A percentile compares a stretch with the other conserved stretches of the same genome.
Conservation (phyloP, 2,797 vertebrate genomes). For the Aldrovandia affinis region DNA sequence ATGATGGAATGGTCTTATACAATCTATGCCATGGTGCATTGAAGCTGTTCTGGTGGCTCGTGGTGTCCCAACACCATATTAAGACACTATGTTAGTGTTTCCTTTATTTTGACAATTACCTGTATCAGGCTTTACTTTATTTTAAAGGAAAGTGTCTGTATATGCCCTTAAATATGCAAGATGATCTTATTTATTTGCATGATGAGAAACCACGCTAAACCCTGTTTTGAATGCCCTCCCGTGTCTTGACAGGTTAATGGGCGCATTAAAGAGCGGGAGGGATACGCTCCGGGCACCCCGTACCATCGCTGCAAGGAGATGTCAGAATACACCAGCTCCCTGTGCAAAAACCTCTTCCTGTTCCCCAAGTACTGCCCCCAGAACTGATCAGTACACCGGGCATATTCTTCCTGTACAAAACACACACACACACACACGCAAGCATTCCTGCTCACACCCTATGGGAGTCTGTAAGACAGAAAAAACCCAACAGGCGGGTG, state of each 20-base stretch:
- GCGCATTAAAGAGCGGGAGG: slow-evolving; percentile 90
- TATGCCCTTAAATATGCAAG: too few species aligned
- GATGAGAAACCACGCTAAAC: too few species aligned
- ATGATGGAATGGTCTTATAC: too few species aligned
- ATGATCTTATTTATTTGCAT: too few species aligned
- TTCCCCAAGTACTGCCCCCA: slow-evolving; percentile 85
- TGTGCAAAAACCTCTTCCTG: slow-evolving; percentile 91
- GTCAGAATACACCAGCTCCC: slow-evolving; percentile 95
- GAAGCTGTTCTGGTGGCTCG: too few species aligned
- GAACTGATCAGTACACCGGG: slow-evolving; percentile 52
- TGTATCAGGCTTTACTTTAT: too few species aligned
- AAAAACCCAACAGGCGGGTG: neutral
- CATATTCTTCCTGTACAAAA: slow-evolving; percentile 21
- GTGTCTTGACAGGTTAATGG: slow-evolving; percentile 82
- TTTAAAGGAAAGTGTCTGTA: too few species aligned
- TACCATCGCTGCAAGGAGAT: slow-evolving; percentile 98
- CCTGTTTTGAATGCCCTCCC: neutral
- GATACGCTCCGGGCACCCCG: slow-evolving; percentile 89
- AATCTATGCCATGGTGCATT: too few species aligned
- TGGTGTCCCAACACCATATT: too few species aligned
- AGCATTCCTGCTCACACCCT: neutral
- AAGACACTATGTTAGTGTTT: too few species aligned
- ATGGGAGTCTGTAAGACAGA: neutral
- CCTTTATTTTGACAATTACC: too few species aligned
- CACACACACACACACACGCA: slow-evolving; percentile 27